Evolutionary conservation across 2,888 invertebrate species (phyloP).

Genomic region (Chloromyia formosa): DNA sequence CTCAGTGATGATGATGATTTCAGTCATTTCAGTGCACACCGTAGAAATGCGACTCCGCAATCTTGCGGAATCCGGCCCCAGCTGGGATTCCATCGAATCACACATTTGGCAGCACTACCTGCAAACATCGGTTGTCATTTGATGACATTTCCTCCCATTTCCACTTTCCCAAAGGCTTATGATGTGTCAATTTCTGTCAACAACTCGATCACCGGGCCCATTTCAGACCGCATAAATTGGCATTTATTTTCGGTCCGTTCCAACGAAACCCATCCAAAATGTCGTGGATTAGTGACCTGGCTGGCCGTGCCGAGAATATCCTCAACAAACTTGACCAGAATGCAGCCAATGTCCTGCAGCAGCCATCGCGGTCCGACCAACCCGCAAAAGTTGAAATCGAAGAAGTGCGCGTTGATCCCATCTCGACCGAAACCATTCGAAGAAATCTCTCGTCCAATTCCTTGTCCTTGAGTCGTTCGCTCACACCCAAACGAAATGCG

Average conservation of each 20-base stretch:
- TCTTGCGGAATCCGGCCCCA: too few species aligned
- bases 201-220: too few species aligned
- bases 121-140: too few species aligned
- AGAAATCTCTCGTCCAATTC: slow-evolving; percentile 55
- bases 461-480: slow-evolving; percentile 54
- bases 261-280: slow-evolving; percentile 61
- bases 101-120: too few species aligned
- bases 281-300: slow-evolving; percentile 79
- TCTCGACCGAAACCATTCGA: slow-evolving; percentile 50
- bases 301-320: slow-evolving; percentile 78
- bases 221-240: too few species aligned
- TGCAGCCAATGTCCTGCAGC: slow-evolving; percentile 72
- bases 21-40: too few species aligned
- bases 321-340: slow-evolving; percentile 79
- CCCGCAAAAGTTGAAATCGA: slow-evolving; percentile 15
- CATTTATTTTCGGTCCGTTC: background rate
- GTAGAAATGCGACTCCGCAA: too few species aligned
- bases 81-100: too few species aligned
- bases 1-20: too few species aligned
- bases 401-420: slow-evolving; percentile 30
- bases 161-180: background rate
- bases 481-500: slow-evolving; percentile 54
- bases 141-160: too few species aligned
- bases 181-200: slow-evolving; percentile 29
- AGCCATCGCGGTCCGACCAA: slow-evolving; percentile 58